Percentiles rank a stretch among this genome's conserved stretches.
These are phyloP conservation scores for Leucopternis melanops DNA, from an alignment of 2,113 vertebrate genomes.

Conservation along the genomic window DNA sequence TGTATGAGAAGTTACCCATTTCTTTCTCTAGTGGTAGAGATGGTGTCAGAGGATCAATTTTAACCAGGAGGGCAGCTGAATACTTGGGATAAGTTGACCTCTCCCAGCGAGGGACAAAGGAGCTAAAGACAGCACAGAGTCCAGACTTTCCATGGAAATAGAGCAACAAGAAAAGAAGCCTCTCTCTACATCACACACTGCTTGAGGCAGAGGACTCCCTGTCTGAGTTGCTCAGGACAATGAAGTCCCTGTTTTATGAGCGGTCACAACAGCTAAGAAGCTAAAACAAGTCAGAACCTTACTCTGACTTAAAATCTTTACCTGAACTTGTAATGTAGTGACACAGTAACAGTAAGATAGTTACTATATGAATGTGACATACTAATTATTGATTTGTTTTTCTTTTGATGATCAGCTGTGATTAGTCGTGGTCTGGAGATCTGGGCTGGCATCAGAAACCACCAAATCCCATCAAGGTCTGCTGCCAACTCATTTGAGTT, in stretches of 20 bases:
- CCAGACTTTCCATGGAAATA: conserved; percentile 64
- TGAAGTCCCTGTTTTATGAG: conserved; percentile 67
- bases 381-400: neutral
- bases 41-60: neutral
- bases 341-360: neutral
- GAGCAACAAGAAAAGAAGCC: conserved; percentile 42
- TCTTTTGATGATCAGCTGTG: conserved; percentile 40
- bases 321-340: neutral
- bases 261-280: conserved; percentile 64
- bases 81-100: conserved; percentile 44
- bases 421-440: conserved; percentile 37
- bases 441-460: conserved; percentile 3
- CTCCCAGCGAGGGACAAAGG: conserved; percentile 61
- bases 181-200: conserved; percentile 47
- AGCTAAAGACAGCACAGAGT: conserved; percentile 59
- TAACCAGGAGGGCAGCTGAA: conserved; percentile 46
- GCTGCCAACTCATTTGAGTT: conserved; percentile 21
- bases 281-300: conserved; percentile 63
- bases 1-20: neutral
- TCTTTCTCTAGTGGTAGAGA: neutral
- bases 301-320: neutral
- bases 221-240: conserved; percentile 64
- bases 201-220: conserved; percentile 67
- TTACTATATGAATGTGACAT: neutral
- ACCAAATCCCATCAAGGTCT: neutral